Percentiles rank a stretch among this genome's conserved stretches.
Conservation (phyloP, 2,797 vertebrate genomes). For the Chiropotes sagulatus region DNA sequence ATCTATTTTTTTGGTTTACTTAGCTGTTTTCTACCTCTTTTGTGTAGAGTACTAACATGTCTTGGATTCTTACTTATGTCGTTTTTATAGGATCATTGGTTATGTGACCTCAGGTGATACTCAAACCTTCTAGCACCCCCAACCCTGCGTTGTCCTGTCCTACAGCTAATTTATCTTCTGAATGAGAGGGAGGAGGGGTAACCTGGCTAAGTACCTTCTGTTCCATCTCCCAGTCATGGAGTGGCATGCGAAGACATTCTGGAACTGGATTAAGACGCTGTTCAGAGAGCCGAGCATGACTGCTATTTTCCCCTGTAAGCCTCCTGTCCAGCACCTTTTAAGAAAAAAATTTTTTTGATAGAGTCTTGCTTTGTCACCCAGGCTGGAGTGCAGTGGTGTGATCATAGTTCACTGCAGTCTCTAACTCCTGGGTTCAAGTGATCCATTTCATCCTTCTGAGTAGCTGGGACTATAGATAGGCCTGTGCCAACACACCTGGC, state of each 20-base stretch:
- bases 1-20: not conserved
- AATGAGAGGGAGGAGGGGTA: slow-evolving; percentile 85
- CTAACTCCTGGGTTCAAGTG: not conserved
- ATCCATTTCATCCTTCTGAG: not conserved
- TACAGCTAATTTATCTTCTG: slow-evolving; percentile 88
- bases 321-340: not conserved
- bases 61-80: not conserved
- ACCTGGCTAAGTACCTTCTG: slow-evolving; percentile 15
- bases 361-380: not conserved
- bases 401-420: not conserved
- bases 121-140: not conserved
- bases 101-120: not conserved
- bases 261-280: slow-evolving; percentile 83
- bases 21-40: not conserved
- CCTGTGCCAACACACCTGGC: not conserved
- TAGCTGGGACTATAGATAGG: not conserved
- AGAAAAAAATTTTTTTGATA: no score
- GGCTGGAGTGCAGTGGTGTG: not conserved
- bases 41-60: not conserved
- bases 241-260: slow-evolving; percentile 85
- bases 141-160: not conserved
- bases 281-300: slow-evolving; percentile 88
- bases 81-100: not conserved
- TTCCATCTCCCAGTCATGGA: slow-evolving; percentile 33
- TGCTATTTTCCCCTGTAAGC: fast-evolving